phyloP scores from a whole-genome alignment of 2,888 invertebrate species.

The Eristalinus aeneus region DNA sequence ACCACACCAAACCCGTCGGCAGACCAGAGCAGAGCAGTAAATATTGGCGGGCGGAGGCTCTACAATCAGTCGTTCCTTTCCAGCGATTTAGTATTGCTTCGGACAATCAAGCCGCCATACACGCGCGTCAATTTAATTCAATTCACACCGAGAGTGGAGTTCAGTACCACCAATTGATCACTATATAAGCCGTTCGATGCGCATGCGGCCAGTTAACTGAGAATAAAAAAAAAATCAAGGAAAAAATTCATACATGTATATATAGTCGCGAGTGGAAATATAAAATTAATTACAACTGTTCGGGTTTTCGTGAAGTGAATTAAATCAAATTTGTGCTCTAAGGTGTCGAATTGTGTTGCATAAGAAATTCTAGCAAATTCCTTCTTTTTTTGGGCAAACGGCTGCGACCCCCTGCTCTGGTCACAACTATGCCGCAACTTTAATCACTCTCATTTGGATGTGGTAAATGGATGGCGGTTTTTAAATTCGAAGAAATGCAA shows the following conservation, averaged over 20 bases:
- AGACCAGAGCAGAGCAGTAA: conserved; percentile 31
- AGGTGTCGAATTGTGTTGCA: conserved; percentile 35
- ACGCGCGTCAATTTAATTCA: conserved; percentile 52
- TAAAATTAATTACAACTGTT: conserved; percentile 19
- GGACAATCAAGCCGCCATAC: conserved; percentile 63
- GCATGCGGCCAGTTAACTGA: conserved; percentile 37
- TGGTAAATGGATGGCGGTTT: conserved; percentile 35
- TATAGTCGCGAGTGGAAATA: conserved; percentile 11
- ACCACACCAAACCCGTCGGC: conserved; percentile 6
- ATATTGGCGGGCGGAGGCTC: conserved; percentile 57
- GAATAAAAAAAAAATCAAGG: conserved; percentile 17
- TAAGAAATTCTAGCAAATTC: conserved; percentile 32
- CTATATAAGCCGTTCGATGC: conserved; percentile 31
- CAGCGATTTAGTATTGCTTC: conserved; percentile 64
- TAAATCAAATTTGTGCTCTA: conserved; percentile 2
- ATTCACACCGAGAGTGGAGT: conserved; percentile 35
- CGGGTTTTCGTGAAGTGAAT: conserved; percentile 35
- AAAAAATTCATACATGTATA: not conserved
- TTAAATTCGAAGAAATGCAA: conserved; percentile 46
- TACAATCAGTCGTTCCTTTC: conserved; percentile 62
- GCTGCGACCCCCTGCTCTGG: not conserved
- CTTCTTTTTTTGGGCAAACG: conserved; percentile 3
- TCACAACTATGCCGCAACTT: not conserved
- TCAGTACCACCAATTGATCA: conserved; percentile 30
- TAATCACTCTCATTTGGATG: conserved; percentile 6